Base-by-base conservation (phyloP, 2,888 invertebrate species). In the Drosophila kambysellisi region DNA sequence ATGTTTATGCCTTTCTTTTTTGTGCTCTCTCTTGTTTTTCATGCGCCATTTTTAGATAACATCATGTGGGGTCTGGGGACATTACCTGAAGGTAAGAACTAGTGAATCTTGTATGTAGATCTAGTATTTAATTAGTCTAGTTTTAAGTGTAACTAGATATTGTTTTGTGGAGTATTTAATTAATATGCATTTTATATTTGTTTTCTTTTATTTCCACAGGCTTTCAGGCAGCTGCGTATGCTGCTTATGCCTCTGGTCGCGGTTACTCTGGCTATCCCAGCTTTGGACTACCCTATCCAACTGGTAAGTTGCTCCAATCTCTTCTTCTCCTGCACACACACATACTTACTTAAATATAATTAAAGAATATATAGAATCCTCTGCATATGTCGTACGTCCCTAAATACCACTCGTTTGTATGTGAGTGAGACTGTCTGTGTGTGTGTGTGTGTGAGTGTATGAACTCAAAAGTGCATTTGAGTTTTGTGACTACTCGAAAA, bases 41-140 rank as follows among this genome's bases (percentile, higher is more conserved):
- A 68, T 84, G 76, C 88, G 54, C 53, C 73, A 82, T 68, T 41
- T 79, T 53, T 89, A 98, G 98, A 98, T 91, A 93, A 93, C 97
- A 98, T 98, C 96, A 98, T 98, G 97, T 98, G 98, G 98, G 98
- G 98, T 95, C 96, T 98, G 96, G 98, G 98, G 96, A 97, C 97
- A 95, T 96, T 98, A 95, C 98, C 98, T 95, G 98, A 98, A 95
- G 98, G 98, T 98, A 95, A 97, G 97, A 96, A 83, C 37, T 70
- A 61, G 41, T 60, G 50, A 29, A 29, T 25, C 39, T 35, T 3
- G 2, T 12, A n/a, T 11, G 11, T 64, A 51, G 17, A 41, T 12
- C 20, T 29, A n/a, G 4, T 20, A 33, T 30, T 17, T 0, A 29
- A n/a, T 11, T 37, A 33, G 50, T 1, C 9, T 63, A 35, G 6